phyloP scores from a whole-genome alignment of 2,113 vertebrate genomes.

The Planiliza haematocheilus region DNA sequence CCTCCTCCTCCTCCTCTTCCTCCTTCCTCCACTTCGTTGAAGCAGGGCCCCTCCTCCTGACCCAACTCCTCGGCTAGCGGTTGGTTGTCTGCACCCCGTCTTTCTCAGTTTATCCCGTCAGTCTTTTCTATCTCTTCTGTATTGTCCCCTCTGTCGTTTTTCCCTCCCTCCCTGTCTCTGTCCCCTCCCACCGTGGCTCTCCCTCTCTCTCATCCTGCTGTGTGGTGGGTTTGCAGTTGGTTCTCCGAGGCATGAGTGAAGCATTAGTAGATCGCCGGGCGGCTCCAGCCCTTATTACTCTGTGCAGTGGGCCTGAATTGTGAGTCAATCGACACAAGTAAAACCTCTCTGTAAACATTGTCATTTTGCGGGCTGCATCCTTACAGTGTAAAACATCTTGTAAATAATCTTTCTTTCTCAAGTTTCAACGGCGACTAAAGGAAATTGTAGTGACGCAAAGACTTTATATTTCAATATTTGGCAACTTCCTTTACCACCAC shows the following conservation, averaged over 20 bases:
- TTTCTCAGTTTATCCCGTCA: constrained; percentile 45
- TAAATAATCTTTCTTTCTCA: background rate
- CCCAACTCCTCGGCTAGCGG: constrained; percentile 38
- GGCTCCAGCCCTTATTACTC: constrained; percentile 99
- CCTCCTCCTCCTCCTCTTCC: constrained; percentile 40
- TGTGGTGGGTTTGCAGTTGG: constrained; percentile 98
- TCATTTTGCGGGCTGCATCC: constrained; percentile 72
- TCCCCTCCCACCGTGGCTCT: constrained; percentile 53
- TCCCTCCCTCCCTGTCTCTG: constrained; percentile 20
- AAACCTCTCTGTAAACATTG: constrained; percentile 59
- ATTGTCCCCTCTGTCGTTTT: constrained; percentile 24
- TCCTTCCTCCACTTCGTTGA: constrained; percentile 30
- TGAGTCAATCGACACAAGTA: constrained; percentile 91
- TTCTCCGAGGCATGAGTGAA: constrained; percentile 99
- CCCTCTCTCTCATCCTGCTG: constrained; percentile 85
- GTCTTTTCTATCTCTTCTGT: constrained; percentile 31
- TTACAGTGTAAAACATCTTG: constrained; percentile 34
- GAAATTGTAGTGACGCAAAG: background rate
- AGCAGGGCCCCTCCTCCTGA: constrained; percentile 59
- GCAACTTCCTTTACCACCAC: background rate
- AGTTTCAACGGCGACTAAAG: background rate
- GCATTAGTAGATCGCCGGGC: constrained; percentile 99
- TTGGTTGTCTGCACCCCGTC: constrained; percentile 45
- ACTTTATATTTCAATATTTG: background rate
- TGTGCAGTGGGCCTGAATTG: constrained; percentile 99